Conservation (phyloP, 2,888 invertebrate genomes). For the Epinotia demarniana region DNA sequence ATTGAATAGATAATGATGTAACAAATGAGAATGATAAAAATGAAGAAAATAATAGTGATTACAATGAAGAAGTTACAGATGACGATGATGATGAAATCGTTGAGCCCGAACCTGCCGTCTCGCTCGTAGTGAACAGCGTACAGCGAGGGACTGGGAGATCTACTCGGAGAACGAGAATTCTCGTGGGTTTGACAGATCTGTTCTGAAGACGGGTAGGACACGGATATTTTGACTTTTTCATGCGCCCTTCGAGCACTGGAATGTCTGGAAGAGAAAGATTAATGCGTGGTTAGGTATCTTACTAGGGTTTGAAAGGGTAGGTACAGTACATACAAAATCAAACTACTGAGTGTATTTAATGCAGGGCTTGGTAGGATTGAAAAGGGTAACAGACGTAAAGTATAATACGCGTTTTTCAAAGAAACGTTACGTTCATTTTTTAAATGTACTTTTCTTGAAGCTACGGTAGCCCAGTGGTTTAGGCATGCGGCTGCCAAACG, state of each 20-base stretch:
- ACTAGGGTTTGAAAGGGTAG: not conserved
- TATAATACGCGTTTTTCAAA: too few relatives aligned
- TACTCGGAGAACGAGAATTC: conserved; percentile 70
- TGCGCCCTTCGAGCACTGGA: conserved; percentile 87
- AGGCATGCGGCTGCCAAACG: too few relatives aligned
- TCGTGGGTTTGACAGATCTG: conserved; percentile 83
- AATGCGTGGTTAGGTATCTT: not conserved
- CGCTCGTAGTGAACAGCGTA: conserved; percentile 89
- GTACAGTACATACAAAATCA: not conserved
- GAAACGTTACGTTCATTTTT: too few relatives aligned
- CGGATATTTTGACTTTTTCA: conserved; percentile 93
- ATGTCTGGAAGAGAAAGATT: conserved; percentile 71
- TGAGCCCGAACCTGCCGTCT: conserved; percentile 73
- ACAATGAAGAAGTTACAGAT: conserved; percentile 2
- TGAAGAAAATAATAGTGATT: not conserved
- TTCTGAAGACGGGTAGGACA: conserved; percentile 93
- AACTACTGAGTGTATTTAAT: not conserved
- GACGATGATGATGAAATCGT: not conserved
- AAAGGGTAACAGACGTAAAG: not conserved
- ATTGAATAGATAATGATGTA: not conserved
- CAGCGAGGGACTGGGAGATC: conserved; percentile 78
- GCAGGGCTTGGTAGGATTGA: not conserved
- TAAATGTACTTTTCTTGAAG: too few relatives aligned
- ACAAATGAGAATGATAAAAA: not conserved
- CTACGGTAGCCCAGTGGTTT: too few relatives aligned